Percentiles rank a stretch among this genome's conserved stretches.
Conservation (phyloP, 1,140 invertebrate genomes). For the Caenorhabditis brenneri region DNA sequence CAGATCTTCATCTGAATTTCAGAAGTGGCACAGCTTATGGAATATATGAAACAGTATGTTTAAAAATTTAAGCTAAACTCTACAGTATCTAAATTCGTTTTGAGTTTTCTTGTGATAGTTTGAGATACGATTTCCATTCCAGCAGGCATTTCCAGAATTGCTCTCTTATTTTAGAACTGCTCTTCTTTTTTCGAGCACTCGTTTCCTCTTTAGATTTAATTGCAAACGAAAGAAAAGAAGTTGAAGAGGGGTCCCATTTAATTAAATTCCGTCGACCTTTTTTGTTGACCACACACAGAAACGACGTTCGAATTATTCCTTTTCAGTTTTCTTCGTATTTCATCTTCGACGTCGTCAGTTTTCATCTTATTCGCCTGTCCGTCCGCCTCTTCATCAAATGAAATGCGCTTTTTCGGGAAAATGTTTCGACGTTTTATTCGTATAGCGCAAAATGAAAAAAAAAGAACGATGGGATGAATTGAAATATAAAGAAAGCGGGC, state of each 20-base stretch:
- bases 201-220: background rate
- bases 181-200: background rate
- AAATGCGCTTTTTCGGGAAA: slow-evolving; percentile 22
- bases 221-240: background rate
- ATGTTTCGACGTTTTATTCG: slow-evolving; percentile 14
- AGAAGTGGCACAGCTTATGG: no score
- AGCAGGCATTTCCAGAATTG: no score
- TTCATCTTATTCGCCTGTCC: background rate
- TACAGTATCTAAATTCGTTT: no score
- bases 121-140: no score
- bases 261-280: slow-evolving; percentile 27
- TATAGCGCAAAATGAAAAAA: slow-evolving; percentile 17
- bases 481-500: background rate
- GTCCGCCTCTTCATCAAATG: slow-evolving; percentile 12
- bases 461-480: background rate
- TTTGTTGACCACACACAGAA: slow-evolving; percentile 22
- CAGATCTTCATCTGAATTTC: no score
- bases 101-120: no score
- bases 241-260: background rate
- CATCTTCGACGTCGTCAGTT: background rate
- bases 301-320: background rate
- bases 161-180: background rate
- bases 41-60: no score
- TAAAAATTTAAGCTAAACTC: no score
- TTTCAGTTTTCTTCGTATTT: background rate